Evolutionary conservation across 1,140 invertebrate genomes (phyloP).

Genomic region (Phocides pigmalion): DNA sequence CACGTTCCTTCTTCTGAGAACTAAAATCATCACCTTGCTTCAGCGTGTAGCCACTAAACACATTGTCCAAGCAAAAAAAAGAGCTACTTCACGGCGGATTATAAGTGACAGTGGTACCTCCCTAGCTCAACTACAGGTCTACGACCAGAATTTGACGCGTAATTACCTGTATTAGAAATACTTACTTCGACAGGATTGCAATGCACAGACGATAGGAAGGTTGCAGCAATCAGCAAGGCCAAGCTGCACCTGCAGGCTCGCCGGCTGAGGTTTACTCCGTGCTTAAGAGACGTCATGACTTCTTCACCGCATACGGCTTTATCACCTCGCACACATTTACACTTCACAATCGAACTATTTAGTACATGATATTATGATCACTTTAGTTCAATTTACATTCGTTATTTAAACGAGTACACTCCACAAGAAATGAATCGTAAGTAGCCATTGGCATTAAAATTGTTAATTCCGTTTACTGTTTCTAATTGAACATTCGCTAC

Average conservation of each 20-base stretch:
- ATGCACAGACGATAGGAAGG: conserved; percentile 47
- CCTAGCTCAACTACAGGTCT: no score
- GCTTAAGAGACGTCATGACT: conserved; percentile 83
- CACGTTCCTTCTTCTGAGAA: no score
- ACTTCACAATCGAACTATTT: conserved; percentile 1
- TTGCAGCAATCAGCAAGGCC: conserved; percentile 49
- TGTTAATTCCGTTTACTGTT: conserved; percentile 34
- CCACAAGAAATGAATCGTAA: neutral
- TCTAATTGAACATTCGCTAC: conserved; percentile 48
- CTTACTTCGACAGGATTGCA: conserved; percentile 70
- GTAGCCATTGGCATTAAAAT: conserved; percentile 23
- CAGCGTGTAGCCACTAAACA: no score
- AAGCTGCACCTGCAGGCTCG: conserved; percentile 81
- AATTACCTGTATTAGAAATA: no score
- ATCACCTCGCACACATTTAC: conserved; percentile 67
- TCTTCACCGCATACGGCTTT: conserved; percentile 44
- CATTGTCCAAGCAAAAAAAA: neutral
- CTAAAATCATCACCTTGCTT: no score
- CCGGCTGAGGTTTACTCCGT: conserved; percentile 84
- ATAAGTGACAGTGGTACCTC: no score
- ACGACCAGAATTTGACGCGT: no score
- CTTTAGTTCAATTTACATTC: conserved; percentile 3
- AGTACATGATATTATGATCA: neutral
- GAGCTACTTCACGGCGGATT: no score
- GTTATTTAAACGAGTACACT: neutral